Percentiles rank a stretch among this genome's conserved stretches.
These are phyloP conservation scores for Sitodiplosis mosellana DNA, from an alignment of 1,140 invertebrate genomes.

Conservation along the genomic window DNA sequence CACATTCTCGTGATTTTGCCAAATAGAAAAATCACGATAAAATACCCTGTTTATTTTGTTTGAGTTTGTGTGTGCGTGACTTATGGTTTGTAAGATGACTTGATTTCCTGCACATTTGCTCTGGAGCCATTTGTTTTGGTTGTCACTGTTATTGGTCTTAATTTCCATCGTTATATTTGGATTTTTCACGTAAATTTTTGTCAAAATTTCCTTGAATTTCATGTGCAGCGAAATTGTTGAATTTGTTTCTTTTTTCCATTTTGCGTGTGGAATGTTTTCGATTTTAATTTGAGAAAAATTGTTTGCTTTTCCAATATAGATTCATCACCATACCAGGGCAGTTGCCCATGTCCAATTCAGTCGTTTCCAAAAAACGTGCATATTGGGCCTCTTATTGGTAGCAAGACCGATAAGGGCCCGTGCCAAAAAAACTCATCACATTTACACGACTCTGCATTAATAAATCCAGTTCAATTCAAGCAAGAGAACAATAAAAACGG, in stretches of 20 bases:
- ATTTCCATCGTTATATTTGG: no score
- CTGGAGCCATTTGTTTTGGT: background rate
- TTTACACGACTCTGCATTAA: background rate
- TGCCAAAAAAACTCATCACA: slow-evolving; percentile 1
- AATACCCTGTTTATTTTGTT: background rate
- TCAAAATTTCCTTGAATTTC: background rate
- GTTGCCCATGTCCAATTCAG: slow-evolving; percentile 57
- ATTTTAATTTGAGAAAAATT: background rate
- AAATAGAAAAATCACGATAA: no score
- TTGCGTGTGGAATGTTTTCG: background rate
- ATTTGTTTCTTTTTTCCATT: background rate
- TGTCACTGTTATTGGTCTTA: no score
- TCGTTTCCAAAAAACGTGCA: slow-evolving; percentile 91
- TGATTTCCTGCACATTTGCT: background rate
- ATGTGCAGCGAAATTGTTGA: background rate
- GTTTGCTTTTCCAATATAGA: slow-evolving; percentile 24
- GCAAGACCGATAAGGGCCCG: slow-evolving; percentile 14
- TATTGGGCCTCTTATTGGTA: slow-evolving; percentile 92
- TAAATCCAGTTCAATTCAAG: background rate
- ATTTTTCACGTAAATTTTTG: background rate
- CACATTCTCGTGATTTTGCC: no score
- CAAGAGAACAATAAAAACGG: background rate
- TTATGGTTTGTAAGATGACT: background rate
- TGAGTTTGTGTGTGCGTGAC: background rate
- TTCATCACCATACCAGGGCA: slow-evolving; percentile 24